A percentile compares a stretch with the other conserved stretches of the same genome.
phyloP scores from a whole-genome alignment of 2,888 invertebrate genomes.

The Rotaria magnacalcarata region DNA sequence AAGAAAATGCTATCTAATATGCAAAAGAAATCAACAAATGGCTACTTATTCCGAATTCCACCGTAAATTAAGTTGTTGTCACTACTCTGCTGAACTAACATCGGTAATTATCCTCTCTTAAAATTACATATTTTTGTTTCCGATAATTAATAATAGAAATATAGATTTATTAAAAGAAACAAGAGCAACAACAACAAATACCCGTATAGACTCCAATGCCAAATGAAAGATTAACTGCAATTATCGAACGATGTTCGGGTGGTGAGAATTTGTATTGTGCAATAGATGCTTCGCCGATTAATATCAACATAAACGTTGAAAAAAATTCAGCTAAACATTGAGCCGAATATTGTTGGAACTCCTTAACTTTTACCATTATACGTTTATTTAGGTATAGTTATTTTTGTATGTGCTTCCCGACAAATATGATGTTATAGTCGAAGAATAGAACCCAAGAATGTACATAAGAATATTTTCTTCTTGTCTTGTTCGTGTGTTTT shows the following conservation, averaged over 20 bases:
- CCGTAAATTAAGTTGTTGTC: no score
- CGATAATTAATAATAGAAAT: no score
- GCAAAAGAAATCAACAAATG: no score
- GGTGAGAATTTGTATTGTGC: constrained; percentile 41
- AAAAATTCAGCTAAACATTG: constrained; percentile 43
- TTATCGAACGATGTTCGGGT: background rate
- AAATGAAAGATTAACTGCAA: constrained; percentile 14
- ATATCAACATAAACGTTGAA: constrained; percentile 37
- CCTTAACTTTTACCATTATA: background rate
- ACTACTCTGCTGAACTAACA: no score
- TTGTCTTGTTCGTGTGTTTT: background rate
- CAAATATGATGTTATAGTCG: background rate
- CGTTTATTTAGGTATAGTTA: no score
- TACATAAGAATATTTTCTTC: background rate
- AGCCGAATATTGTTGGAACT: background rate
- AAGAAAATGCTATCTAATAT: no score
- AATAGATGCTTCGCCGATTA: constrained; percentile 5
- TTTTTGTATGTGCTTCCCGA: background rate
- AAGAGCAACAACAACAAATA: background rate
- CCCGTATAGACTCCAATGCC: constrained; percentile 38
- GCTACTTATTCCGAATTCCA: no score
- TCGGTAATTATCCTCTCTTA: no score
- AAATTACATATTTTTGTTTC: no score
- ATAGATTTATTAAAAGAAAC: no score
- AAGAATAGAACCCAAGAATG: background rate